Base-by-base conservation (phyloP, 30 jellyfish, hydroid and myxozoan species). In the Turritopsis rubra region DNA sequence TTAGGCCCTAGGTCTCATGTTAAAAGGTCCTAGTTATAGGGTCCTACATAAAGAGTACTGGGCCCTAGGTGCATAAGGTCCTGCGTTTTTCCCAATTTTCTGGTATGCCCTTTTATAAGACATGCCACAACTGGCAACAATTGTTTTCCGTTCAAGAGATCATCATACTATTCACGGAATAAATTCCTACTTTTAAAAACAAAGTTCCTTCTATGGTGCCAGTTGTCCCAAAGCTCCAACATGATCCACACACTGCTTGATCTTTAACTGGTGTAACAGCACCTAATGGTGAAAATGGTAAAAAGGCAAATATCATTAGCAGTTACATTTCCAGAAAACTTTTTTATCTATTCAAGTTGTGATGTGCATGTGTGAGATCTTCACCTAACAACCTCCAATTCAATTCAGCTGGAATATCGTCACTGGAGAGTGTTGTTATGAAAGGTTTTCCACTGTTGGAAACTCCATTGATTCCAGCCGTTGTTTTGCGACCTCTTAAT, bases 141-240 rank as follows among this genome's bases (percentile, higher is more conserved):
- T n/a, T n/a, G n/a, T n/a, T n/a, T n/a, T n/a, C n/a, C n/a, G n/a
- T n/a, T n/a, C n/a, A n/a, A n/a, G n/a, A n/a, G n/a, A n/a, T n/a
- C n/a, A n/a, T n/a, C n/a, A n/a, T n/a, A n/a, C n/a, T n/a, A n/a
- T n/a, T n/a, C n/a, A n/a, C 13, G 60, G 13, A 41, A 41, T 41
- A 41, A 41, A 41, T 41, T 18, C 91, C 79, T 28, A 85, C 91
- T 83, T 85, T 85, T 1, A 85, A 54, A 75, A 85, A 85, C 18
- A 85, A 52, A 18, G 91, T 84, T 21, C 91, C 91, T 29, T 85
- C 91, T 23, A 85, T 85, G 16, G 91, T 85, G 72, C 91, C 91
- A n/a, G 91, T 85, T 17, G 89, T 75, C 41, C 91, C 91, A 85
- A 85, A 85, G 60, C 91, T 85, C 91, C 91, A 85, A 41, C 91